These are phyloP conservation scores for Muraenolepis orangiensis DNA, from an alignment of 2,797 vertebrate genomes.

Conservation along the genomic window DNA sequence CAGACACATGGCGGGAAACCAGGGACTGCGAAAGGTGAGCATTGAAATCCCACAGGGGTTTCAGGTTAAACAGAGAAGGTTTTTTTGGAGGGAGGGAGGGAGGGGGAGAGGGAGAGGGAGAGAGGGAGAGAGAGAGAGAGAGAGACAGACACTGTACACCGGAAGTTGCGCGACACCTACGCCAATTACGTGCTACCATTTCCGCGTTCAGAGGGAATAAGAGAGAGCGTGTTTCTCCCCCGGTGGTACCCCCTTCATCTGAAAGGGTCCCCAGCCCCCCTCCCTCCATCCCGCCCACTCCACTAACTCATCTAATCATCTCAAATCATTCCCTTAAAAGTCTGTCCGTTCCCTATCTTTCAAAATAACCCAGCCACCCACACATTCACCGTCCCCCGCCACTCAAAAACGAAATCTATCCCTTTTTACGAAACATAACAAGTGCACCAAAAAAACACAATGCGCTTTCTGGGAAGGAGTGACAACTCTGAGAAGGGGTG, in stretches of 20 bases:
- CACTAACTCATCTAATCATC: conserved; percentile 1
- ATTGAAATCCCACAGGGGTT: not conserved
- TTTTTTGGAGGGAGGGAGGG: too few species aligned
- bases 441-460: not conserved
- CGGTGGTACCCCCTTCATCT: not conserved
- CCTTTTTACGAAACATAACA: not conserved
- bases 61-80: not conserved
- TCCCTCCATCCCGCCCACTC: not conserved
- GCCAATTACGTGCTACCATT: not conserved
- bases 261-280: not conserved
- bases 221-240: not conserved
- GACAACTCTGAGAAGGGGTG: too few species aligned
- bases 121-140: too few species aligned
- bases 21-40: not conserved
- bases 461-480: not conserved
- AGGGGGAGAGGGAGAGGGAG: too few species aligned
- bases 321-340: not conserved
- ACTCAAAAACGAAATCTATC: not conserved
- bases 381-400: not conserved
- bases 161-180: not conserved
- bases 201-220: not conserved
- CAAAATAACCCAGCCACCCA: not conserved
- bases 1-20: not conserved
- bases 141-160: not conserved
- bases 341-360: too few species aligned